These are phyloP conservation scores for Eulemur albifrons DNA, from an alignment of 2,797 vertebrate genomes.

Conservation along the genomic window DNA sequence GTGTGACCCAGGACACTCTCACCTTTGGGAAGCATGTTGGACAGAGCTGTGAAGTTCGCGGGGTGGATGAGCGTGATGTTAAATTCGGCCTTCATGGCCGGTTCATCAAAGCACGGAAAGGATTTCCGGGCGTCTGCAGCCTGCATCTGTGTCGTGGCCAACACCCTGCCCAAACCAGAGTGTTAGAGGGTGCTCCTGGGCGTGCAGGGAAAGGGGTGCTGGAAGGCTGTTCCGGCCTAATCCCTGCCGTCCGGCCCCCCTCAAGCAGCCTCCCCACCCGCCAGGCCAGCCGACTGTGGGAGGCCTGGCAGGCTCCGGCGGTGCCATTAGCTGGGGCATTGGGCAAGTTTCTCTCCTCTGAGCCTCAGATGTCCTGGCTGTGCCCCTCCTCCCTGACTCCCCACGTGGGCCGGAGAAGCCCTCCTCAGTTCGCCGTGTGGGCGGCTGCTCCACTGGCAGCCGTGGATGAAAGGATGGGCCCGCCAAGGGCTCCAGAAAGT, in stretches of 20 bases:
- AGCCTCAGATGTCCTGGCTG: neutral
- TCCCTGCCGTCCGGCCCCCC: neutral
- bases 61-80: conserved; percentile 88
- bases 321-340: neutral
- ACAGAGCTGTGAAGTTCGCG: conserved; percentile 82
- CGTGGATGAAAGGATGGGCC: neutral
- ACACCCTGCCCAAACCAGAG: conserved; percentile 84
- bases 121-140: conserved; percentile 91
- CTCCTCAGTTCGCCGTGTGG: accelerated
- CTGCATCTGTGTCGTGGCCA: conserved; percentile 97
- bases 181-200: neutral
- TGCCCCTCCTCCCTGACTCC: neutral
- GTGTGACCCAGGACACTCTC: conserved; percentile 47
- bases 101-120: conserved; percentile 97
- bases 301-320: neutral
- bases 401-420: accelerated
- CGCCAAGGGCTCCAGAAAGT: neutral
- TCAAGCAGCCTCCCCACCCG: neutral
- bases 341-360: neutral
- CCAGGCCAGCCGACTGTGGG: neutral
- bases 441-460: neutral
- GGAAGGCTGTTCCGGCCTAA: neutral
- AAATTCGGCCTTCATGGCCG: conserved; percentile 95
- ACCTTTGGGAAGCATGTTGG: conserved; percentile 90
- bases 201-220: neutral